A percentile compares a stretch with the other conserved stretches of the same genome.
Evolutionary conservation across 53 echinoderm and acorn worm species (phyloP).

Genomic region (Astropecten irregularis): DNA sequence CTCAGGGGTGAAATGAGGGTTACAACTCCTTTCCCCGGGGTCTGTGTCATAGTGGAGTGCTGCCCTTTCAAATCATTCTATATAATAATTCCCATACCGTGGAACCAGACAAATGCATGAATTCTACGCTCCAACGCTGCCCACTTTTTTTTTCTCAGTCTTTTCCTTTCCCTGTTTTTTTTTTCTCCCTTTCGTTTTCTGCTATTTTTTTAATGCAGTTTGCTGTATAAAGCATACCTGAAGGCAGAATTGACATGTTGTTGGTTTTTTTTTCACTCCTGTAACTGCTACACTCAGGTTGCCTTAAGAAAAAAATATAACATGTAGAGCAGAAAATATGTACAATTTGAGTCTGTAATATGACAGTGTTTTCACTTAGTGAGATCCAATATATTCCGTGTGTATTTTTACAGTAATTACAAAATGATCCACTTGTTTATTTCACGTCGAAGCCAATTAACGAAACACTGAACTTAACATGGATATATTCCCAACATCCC

Average conservation of each 20-base stretch:
- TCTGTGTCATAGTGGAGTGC: background rate
- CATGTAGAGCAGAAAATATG: too few species aligned
- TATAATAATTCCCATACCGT: conserved; percentile 2
- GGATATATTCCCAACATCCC: too few species aligned
- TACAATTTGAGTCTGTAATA: too few species aligned
- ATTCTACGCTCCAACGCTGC: conserved; percentile 18
- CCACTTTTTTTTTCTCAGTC: background rate
- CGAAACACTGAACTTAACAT: too few species aligned
- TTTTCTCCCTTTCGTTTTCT: background rate
- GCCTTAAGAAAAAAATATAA: too few species aligned
- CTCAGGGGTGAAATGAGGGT: conserved; percentile 51
- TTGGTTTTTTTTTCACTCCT: background rate
- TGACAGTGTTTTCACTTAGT: too few species aligned
- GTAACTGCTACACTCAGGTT: too few species aligned
- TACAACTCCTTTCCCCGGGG: conserved; percentile 1
- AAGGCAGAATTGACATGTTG: background rate
- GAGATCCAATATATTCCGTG: too few species aligned
- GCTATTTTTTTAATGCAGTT: background rate
- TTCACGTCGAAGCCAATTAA: too few species aligned
- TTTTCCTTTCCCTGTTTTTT: conserved; percentile 6
- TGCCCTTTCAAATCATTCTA: background rate
- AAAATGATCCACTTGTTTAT: too few species aligned
- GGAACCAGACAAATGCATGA: conserved; percentile 46
- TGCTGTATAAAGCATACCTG: too few species aligned
- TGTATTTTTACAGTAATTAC: too few species aligned